Evolutionary conservation across 2,797 vertebrate genomes (phyloP).

Genomic region (Triplophysa bombifrons): DNA sequence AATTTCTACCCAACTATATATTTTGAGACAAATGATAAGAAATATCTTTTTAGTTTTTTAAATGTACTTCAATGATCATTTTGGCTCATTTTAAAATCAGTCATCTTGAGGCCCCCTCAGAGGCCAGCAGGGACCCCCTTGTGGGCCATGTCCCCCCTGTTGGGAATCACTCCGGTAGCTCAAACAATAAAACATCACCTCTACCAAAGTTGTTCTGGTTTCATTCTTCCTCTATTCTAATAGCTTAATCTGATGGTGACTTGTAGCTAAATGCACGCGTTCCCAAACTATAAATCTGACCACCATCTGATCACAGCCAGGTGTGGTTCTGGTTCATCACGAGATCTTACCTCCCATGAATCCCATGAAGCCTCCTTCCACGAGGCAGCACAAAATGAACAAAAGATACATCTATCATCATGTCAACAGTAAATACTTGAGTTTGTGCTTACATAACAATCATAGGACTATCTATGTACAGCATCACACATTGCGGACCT

Average conservation of each 20-base stretch:
- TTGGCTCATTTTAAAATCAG: no score
- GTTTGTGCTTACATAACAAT: no score
- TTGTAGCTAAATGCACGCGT: not conserved
- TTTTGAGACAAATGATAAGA: no score
- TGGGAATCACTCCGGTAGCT: no score
- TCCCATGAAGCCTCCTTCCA: constrained; percentile 84
- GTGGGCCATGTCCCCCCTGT: no score
- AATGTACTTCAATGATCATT: no score
- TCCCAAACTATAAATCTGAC: not conserved
- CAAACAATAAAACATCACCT: no score
- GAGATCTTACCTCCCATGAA: constrained; percentile 89
- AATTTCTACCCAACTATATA: no score
- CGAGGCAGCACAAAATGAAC: constrained; percentile 64
- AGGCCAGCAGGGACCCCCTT: no score
- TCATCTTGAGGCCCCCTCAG: no score
- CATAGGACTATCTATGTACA: not conserved
- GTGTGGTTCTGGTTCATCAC: not conserved
- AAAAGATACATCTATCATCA: constrained; percentile 17
- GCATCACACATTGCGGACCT: not conserved
- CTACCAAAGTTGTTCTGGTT: no score
- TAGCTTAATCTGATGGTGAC: not conserved
- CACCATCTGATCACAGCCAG: not conserved
- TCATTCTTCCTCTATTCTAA: not conserved
- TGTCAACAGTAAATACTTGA: not conserved
- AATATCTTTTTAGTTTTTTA: no score